Percentiles rank a stretch among this genome's conserved stretches.
Evolutionary conservation across 2,113 vertebrate genomes (phyloP).

Genomic region (Xyliphius kryptos): DNA sequence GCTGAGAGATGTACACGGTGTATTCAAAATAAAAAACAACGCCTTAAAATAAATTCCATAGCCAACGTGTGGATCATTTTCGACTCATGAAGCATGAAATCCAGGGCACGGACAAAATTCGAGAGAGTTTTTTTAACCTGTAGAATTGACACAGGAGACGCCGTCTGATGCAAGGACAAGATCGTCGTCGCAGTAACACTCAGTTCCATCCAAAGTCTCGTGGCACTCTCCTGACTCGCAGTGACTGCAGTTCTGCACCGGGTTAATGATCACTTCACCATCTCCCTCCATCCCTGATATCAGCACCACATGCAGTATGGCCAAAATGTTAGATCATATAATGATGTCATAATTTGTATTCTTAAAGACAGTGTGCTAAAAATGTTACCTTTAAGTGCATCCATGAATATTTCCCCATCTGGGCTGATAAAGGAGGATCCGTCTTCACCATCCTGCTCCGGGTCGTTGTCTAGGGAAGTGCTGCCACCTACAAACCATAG

Average conservation of each 20-base stretch:
- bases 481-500: constrained; percentile 81
- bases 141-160: constrained; percentile 73
- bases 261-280: constrained; percentile 87
- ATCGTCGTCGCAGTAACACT: constrained; percentile 84
- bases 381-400: too few species aligned
- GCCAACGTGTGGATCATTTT: too few species aligned
- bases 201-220: constrained; percentile 64
- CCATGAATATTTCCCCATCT: constrained; percentile 77
- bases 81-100: too few species aligned
- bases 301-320: not conserved
- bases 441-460: constrained; percentile 84
- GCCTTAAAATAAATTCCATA: too few species aligned
- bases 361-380: too few species aligned
- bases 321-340: not conserved
- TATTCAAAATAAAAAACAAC: too few species aligned
- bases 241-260: constrained; percentile 93
- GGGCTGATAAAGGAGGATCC: constrained; percentile 90
- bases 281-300: constrained; percentile 82
- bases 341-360: too few species aligned
- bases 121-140: too few species aligned
- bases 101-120: too few species aligned
- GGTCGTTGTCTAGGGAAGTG: constrained; percentile 75
- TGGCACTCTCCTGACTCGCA: constrained; percentile 86
- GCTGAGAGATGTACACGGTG: too few species aligned
- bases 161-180: constrained; percentile 74